Percentiles rank a stretch among this genome's conserved stretches.
Evolutionary conservation across 2,888 invertebrate species (phyloP).

Genomic region (Macrophya alboannulata): DNA sequence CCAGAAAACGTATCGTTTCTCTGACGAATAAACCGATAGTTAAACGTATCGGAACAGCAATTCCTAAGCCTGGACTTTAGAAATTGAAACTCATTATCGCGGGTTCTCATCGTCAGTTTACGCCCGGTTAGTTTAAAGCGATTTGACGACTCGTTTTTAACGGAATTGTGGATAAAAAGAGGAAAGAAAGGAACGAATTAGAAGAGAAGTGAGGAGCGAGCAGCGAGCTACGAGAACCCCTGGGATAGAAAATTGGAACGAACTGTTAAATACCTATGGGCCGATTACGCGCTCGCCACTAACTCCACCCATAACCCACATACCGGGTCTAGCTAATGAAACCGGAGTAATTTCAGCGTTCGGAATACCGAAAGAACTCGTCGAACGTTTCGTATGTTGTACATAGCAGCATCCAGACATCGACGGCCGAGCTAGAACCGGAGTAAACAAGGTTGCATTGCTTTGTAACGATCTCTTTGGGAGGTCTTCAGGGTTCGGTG

Average conservation of each 20-base stretch:
- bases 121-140: constrained; percentile 9
- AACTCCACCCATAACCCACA: constrained; percentile 32
- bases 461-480: constrained; percentile 31
- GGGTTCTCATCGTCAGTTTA: constrained; percentile 17
- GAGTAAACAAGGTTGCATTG: constrained; percentile 49
- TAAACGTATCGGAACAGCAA: background rate
- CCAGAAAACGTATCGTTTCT: background rate
- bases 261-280: constrained; percentile 46
- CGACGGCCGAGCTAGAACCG: background rate
- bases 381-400: constrained; percentile 33
- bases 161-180: background rate
- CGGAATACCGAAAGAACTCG: constrained; percentile 35
- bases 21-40: background rate
- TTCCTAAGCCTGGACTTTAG: background rate
- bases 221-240: background rate
- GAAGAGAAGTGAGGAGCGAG: background rate
- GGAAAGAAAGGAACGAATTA: background rate
- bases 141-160: constrained; percentile 19
- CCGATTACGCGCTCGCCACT: constrained; percentile 49
- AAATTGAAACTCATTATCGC: constrained; percentile 17
- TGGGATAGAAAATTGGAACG: constrained; percentile 46
- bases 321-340: constrained; percentile 44
- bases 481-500: constrained; percentile 21
- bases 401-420: background rate
- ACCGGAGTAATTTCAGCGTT: constrained; percentile 47